Conservation (phyloP, 2,113 vertebrate genomes). For the Oryzias woworae region DNA sequence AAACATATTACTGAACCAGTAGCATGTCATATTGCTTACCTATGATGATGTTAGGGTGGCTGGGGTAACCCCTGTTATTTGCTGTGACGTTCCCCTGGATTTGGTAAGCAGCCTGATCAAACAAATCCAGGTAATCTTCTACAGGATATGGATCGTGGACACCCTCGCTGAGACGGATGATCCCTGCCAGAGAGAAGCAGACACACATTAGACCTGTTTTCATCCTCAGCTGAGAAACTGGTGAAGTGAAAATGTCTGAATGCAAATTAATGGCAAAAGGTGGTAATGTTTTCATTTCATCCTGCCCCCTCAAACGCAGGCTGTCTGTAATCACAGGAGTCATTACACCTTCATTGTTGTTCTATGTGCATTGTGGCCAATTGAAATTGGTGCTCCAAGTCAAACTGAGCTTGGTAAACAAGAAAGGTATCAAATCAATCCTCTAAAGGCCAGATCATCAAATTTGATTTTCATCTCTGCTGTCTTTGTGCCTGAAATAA, state of each 20-base stretch:
- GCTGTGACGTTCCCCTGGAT: slow-evolving; percentile 84
- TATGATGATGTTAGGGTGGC: slow-evolving; percentile 76
- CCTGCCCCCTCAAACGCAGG: slow-evolving; percentile 1
- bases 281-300: slow-evolving; percentile 4
- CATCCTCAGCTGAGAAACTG: not conserved
- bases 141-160: slow-evolving; percentile 88
- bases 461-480: slow-evolving; percentile 42
- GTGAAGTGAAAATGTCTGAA: not conserved
- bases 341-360: slow-evolving; percentile 13
- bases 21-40: slow-evolving; percentile 34
- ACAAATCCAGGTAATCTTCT: slow-evolving; percentile 94
- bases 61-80: slow-evolving; percentile 47
- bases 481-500: slow-evolving; percentile 25
- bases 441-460: slow-evolving; percentile 28
- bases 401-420: slow-evolving; percentile 18
- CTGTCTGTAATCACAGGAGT: slow-evolving; percentile 16
- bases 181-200: slow-evolving; percentile 72
- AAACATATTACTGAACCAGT: not conserved
- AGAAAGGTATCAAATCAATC: slow-evolving; percentile 18
- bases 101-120: slow-evolving; percentile 89
- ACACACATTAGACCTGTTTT: not conserved
- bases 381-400: slow-evolving; percentile 29
- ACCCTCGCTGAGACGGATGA: slow-evolving; percentile 87
- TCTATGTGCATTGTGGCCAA: slow-evolving; percentile 11
- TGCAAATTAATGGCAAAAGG: not conserved